Evolutionary conservation across 1,140 invertebrate genomes (phyloP).

Genomic region (Hylaeus anthracinus): DNA sequence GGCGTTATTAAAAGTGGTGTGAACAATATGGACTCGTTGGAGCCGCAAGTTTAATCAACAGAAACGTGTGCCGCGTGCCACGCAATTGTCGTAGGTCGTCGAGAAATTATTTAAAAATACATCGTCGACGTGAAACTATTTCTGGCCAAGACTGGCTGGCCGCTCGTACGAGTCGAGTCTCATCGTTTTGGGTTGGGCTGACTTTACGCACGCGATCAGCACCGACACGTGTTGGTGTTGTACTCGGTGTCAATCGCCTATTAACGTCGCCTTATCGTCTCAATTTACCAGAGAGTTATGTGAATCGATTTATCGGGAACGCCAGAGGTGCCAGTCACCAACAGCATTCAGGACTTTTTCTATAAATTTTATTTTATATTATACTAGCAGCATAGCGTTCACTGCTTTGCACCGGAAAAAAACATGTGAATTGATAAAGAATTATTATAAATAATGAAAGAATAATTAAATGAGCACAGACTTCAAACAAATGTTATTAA

Average conservation of each 20-base stretch:
- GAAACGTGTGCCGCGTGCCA: neutral
- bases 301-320: constrained; percentile 17
- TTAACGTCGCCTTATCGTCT: constrained; percentile 30
- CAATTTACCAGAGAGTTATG: constrained; percentile 19
- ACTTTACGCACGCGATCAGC: constrained; percentile 33
- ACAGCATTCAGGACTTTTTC: neutral
- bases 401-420: too few species aligned
- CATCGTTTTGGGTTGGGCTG: constrained; percentile 2
- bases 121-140: constrained; percentile 27
- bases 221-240: constrained; percentile 39
- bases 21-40: neutral
- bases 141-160: constrained; percentile 31
- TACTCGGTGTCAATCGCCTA: constrained; percentile 40
- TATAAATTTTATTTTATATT: neutral
- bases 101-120: constrained; percentile 53
- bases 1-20: neutral
- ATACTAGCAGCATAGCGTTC: too few species aligned
- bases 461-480: too few species aligned
- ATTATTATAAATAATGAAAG: too few species aligned
- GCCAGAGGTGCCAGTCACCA: neutral
- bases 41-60: neutral
- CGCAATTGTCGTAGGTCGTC: constrained; percentile 55
- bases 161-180: constrained; percentile 11
- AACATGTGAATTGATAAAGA: too few species aligned
- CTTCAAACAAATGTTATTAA: too few species aligned